Evolutionary conservation across 2,113 vertebrate species (phyloP), one percentile per base, ranked within the genome.

Genomic region (Clarias magur): DNA sequence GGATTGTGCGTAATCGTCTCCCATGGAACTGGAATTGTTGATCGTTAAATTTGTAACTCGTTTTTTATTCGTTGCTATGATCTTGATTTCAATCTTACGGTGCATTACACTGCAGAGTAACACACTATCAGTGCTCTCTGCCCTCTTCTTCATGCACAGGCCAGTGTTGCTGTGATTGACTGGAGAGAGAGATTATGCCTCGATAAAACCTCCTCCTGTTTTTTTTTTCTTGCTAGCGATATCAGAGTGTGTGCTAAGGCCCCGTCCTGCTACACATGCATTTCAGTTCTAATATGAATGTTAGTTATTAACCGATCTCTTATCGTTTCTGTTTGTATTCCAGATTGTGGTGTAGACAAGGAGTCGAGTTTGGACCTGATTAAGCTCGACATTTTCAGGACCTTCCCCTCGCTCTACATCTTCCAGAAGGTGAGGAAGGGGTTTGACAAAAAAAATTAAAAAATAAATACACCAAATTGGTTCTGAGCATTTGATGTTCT

Each of bases 341-440:
- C 75, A 98, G 97, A 98, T 87, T 93, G 94, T 53, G 96, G 95
- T 6, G 96, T 96, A 48, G 97, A 99, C 93, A 94, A 96, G 89
- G 98, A 99, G 93, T 97, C 97, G 60, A 99, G 98, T 79, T 95
- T 99, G 91, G 98, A 99, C 89, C 95, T 98, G 85, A 99, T 99
- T 93, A 99, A 99, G 89, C 94, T 99, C 94, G 98, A 99, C 94
- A 99, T 99, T 90, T 99, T 98, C 3, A 96, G 98, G 90, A 99
- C 98, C 0, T 99, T 99, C 91, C 98, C 98, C 67, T 97, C 94
- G 30, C 96, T 99, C 82, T 99, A 97, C 91, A 99, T 99, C 92
- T 99, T 99, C 92, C 98, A 99, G 93, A 95, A 98, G 92, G 98
- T 99, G 93, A 93, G 95, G 19, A 62, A 62, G 30, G 23, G 4